Evolutionary conservation across 2,797 vertebrate species (phyloP), one percentile per base, ranked within the genome.

Genomic region (Bucorvus abyssinicus): DNA sequence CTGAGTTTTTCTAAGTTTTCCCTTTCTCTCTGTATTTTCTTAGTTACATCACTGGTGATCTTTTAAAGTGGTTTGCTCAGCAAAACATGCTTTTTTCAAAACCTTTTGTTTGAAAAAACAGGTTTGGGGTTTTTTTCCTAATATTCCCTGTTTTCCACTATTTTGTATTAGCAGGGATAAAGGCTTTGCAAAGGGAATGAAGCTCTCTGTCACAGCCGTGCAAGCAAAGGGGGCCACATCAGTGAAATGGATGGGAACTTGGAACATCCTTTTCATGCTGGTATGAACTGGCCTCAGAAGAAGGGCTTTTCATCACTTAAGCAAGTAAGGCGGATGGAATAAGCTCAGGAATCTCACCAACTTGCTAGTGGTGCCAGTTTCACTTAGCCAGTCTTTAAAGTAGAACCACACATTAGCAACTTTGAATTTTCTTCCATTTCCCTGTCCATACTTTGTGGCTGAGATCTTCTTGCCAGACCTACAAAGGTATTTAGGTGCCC

Each of bases 381-480:
- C 88, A 87, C 68, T 93, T 92, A 96, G 85, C 53, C 89, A 40
- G 85, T 71, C 71, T 90, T 90, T 94, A 65, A 83, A 90, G 90
- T 32, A 92, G 90, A 96, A 65, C 75, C 57, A 61, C 70, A 89
- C 83, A 83, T 90, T 92, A 92, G 53, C 42, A 93, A 61, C 78
- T 77, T 76, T 18, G 75, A 87, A 83, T 92, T 89, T 95, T 89
- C 77, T 89, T 83, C 71, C 30, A 36, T 94, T 93, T 95, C 53
- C 71, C 60, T 53, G 16, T 65, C 81, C 81, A 85, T 92, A 40
- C 26, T 92, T 78, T 71, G 57, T 80, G 94, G 84, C 78, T 83
- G 50, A 89, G 68, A 57, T 65, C 45, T 84, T 95, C 78, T 90
- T 95, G 92, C 91, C 96, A 95, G 95, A 95, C 42, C 71, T 89